These are phyloP conservation scores for Trissolcus basalis DNA, from an alignment of 1,140 invertebrate species.

Conservation along the genomic window DNA sequence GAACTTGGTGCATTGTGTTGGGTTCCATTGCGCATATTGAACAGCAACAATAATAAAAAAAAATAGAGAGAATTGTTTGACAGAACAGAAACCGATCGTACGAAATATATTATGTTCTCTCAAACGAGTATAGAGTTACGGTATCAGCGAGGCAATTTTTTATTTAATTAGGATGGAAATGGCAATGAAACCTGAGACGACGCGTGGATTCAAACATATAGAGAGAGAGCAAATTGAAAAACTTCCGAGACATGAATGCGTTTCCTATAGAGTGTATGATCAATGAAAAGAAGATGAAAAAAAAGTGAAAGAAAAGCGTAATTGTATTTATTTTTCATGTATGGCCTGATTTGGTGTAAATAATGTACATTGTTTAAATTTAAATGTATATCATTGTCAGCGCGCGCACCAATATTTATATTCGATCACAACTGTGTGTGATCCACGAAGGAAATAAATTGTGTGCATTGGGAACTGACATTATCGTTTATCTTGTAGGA, in stretches of 20 bases:
- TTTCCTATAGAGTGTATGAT: constrained; percentile 22
- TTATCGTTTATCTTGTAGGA: background rate
- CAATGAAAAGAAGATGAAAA: background rate
- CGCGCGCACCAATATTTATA: background rate
- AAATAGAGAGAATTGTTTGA: too few species aligned
- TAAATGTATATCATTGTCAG: constrained; percentile 24
- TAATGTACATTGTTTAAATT: constrained; percentile 51
- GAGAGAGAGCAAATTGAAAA: background rate
- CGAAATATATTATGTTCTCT: too few species aligned
- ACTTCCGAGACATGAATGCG: constrained; percentile 14
- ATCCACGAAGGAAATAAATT: constrained; percentile 9
- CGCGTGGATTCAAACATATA: constrained; percentile 1
- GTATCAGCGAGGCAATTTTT: too few species aligned
- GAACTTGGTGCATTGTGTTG: constrained; percentile 24
- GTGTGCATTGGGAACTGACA: constrained; percentile 13
- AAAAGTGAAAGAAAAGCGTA: constrained; percentile 4
- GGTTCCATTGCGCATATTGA: too few species aligned
- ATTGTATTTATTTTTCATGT: constrained; percentile 45
- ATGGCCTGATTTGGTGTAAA: constrained; percentile 37
- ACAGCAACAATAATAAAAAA: too few species aligned
- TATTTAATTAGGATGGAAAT: too few species aligned
- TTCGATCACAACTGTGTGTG: constrained; percentile 19
- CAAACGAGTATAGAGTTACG: too few species aligned
- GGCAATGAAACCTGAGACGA: constrained; percentile 5
- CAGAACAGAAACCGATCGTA: too few species aligned